A percentile compares a stretch with the other conserved stretches of the same genome.
These are phyloP conservation scores for Achlya flavicornis DNA, from an alignment of 2,888 invertebrate species.

Conservation along the genomic window DNA sequence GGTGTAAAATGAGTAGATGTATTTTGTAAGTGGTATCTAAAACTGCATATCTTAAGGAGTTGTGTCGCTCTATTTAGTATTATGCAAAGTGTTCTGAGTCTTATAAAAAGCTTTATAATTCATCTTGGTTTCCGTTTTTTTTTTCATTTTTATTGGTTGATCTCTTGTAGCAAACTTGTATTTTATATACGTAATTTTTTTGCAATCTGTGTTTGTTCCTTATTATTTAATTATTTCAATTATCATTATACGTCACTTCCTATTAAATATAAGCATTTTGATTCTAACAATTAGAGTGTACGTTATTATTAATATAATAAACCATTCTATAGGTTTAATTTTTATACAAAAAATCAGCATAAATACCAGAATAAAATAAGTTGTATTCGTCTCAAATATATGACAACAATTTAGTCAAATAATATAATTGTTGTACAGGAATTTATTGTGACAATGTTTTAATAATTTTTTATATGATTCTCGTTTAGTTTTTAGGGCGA, in stretches of 20 bases:
- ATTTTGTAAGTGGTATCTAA: not conserved
- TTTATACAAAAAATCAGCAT: not conserved
- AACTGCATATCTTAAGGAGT: conserved; percentile 17
- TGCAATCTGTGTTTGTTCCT: conserved; percentile 10
- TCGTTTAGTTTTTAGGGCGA: conserved; percentile 82
- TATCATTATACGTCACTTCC: conserved; percentile 5
- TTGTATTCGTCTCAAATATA: not conserved
- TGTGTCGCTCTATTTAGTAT: not conserved
- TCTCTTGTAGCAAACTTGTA: conserved; percentile 1
- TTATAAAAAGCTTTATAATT: not conserved
- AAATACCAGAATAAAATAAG: not conserved
- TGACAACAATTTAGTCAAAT: conserved; percentile 2
- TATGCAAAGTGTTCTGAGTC: conserved; percentile 9
- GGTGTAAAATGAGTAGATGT: not conserved
- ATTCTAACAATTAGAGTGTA: conserved; percentile 5
- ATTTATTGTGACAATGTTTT: conserved; percentile 31
- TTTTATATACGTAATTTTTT: not conserved
- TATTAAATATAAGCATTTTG: conserved; percentile 7
- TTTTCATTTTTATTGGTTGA: conserved; percentile 1
- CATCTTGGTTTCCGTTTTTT: not conserved
- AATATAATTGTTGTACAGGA: conserved; percentile 23
- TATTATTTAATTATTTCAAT: not conserved
- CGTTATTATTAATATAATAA: not conserved
- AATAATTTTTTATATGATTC: conserved; percentile 72
- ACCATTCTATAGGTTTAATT: not conserved